Base-by-base conservation (phyloP, 92 coral and sea anemone species). In the Paragorgia papillata region DNA sequence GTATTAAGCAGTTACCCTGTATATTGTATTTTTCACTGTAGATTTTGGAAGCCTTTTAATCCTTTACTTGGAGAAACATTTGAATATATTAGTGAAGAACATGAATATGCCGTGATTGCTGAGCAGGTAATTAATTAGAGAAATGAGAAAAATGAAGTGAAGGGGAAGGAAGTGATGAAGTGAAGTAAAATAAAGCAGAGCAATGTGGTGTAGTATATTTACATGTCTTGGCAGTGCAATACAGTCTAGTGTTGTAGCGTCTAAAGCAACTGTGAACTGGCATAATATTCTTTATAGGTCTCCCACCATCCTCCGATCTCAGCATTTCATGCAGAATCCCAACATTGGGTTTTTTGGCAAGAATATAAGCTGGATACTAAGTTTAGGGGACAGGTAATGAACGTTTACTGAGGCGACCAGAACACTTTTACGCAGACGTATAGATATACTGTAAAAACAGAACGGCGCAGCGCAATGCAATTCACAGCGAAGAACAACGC, bases 291-390 rank as follows among this genome's bases (percentile, higher is more conserved):
- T 58, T 64, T 55, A 10, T 43, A 93, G 97, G 99, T 95, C 18
- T 95, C 99, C 20, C 99, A 95, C 79, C 99, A 95, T 48, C 99
- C 99, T 15, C 99, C 99, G 18, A 91, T 94, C 84, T 94, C 98
- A 20, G 98, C 97, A 0, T 90, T 94, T 9, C 98, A 94, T 78
- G 98, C 88, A 25, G 99, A 95, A 67, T 95, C 99, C 33, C 89
- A 85, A 31, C 97, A 95, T 77, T 95, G 99, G 99, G 80, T 86
- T 5, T 95, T 95, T 80, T 95, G 99, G 99, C 99, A 95, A 60
- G 99, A 95, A 34, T 95, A 95, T 81, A 89, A 85, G 67, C 82
- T 95, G 50, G 99, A 95, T 44, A 90, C 97, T 17, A 95, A 85
- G 77, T 95, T 95, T 78, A 90, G 99, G 66, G 99, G 99, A 85